Percentiles rank a stretch among this genome's conserved stretches.
Conservation (phyloP, 2,888 invertebrate genomes). For the Cheiracanthium punctorium region DNA sequence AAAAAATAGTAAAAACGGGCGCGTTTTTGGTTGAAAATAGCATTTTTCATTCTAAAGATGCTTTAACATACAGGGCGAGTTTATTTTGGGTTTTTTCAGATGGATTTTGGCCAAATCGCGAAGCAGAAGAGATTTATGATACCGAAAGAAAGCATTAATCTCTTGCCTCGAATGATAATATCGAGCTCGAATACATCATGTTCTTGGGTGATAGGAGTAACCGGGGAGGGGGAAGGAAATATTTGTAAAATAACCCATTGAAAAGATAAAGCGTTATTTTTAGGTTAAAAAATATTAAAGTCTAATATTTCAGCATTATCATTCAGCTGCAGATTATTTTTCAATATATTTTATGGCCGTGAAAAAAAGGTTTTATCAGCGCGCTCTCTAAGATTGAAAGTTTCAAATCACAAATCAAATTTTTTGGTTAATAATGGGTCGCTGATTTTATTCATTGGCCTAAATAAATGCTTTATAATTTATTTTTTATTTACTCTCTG, state of each 20-base stretch:
- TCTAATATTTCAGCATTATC: background rate
- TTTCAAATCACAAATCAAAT: too few species aligned
- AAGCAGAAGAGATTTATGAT: background rate
- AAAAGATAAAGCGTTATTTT: background rate
- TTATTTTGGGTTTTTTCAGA: background rate
- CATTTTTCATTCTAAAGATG: slow-evolving; percentile 7
- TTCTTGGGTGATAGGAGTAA: background rate
- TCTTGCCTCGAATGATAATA: background rate
- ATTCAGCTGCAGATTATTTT: background rate
- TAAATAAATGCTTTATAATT: too few species aligned
- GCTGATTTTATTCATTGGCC: too few species aligned
- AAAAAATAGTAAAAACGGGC: background rate
- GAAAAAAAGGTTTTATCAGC: too few species aligned
- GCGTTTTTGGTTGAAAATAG: slow-evolving; percentile 7
- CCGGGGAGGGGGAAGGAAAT: background rate
- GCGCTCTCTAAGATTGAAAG: too few species aligned
- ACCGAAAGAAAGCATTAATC: background rate
- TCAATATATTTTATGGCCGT: too few species aligned
- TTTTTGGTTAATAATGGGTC: too few species aligned
- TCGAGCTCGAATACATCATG: background rate
- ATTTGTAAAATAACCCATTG: background rate
- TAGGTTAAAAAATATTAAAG: background rate
- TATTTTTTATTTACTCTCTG: too few species aligned
- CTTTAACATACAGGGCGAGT: background rate
- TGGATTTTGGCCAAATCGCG: background rate